Evolutionary conservation across 2,888 invertebrate genomes (phyloP), one percentile per base, ranked within the genome.

Genomic region (Nycteola revayana): DNA sequence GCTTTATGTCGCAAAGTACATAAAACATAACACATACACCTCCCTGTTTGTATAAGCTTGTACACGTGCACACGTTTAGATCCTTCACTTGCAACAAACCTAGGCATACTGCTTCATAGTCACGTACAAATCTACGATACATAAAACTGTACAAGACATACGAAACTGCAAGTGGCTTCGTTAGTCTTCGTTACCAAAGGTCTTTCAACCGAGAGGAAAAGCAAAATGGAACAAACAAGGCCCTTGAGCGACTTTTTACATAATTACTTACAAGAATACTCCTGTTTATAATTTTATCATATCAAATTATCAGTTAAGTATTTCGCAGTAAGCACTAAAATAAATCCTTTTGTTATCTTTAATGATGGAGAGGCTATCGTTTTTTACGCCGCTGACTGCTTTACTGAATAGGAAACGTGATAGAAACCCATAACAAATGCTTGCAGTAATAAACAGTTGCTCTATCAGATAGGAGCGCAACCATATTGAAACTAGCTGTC

Each of bases 1-100:
- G 66, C 62, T 54, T 56, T 66, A 57, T 70, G 63, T 70, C 59
- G 61, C 67, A 58, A 66, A 66, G 56, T 64, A 68, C 60, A 68
- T 65, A 64, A 67, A 68, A 61, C 59, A 58, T 52, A 56, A 50
- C 54, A 57, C 39, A 50, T 42, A 42, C 43, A 2, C 4, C 50
- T 52, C 54, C 43, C 43, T 34, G 41, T 42, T 41, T 48, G 28
- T 49, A 42, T 34, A 53, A 52, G 31, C 29, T 31, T 46, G 49
- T 44, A 60, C 66, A 68, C 60, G 60, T 68, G 66, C 50, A 41
- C 38, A 64, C 62, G 58, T 65, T 57, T 44, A 49, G 28, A 45
- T 49, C 32, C 32, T 49, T 44, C 46, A 56, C 43, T 42, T 50
- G 58, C 54, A 47, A 49, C 38, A 53, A 52, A 49, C 42, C 34